A percentile compares a stretch with the other conserved stretches of the same genome.
phyloP scores from a whole-genome alignment of 2,888 invertebrate genomes.

The Heliothis peltigera region DNA sequence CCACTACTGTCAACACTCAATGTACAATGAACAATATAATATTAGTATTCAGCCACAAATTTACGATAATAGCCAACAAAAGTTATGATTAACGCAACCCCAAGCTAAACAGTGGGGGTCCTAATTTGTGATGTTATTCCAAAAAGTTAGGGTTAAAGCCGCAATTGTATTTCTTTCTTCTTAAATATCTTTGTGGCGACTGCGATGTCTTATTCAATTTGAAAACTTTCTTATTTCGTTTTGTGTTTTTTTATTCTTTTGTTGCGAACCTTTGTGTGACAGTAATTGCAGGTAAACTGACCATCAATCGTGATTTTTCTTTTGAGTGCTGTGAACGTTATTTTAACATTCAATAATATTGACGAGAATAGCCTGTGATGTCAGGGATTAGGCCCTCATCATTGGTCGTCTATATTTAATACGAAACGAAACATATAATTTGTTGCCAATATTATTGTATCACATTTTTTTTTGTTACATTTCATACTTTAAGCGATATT shows the following conservation, averaged over 20 bases:
- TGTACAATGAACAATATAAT: constrained; percentile 50
- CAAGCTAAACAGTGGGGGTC: constrained; percentile 46
- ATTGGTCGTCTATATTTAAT: no score
- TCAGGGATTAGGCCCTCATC: no score
- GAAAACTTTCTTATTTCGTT: constrained; percentile 17
- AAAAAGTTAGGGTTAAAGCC: constrained; percentile 10
- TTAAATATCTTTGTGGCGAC: constrained; percentile 1
- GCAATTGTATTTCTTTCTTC: constrained; percentile 27
- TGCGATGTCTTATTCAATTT: constrained; percentile 30
- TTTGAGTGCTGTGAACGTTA: not conserved
- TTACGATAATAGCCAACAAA: constrained; percentile 76
- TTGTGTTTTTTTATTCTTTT: constrained; percentile 10
- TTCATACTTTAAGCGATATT: no score
- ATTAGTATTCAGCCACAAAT: constrained; percentile 64
- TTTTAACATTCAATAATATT: not conserved
- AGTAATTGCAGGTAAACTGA: not conserved
- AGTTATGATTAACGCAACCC: constrained; percentile 73
- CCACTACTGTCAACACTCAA: constrained; percentile 12
- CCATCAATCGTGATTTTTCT: not conserved
- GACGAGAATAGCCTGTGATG: not conserved
- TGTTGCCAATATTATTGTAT: no score
- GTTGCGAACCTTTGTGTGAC: no score
- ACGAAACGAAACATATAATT: no score
- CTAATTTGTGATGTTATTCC: constrained; percentile 61
- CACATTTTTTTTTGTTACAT: no score